Base-by-base conservation (phyloP, 2,888 invertebrate species). In the Melikaiella ostensackeni region DNA sequence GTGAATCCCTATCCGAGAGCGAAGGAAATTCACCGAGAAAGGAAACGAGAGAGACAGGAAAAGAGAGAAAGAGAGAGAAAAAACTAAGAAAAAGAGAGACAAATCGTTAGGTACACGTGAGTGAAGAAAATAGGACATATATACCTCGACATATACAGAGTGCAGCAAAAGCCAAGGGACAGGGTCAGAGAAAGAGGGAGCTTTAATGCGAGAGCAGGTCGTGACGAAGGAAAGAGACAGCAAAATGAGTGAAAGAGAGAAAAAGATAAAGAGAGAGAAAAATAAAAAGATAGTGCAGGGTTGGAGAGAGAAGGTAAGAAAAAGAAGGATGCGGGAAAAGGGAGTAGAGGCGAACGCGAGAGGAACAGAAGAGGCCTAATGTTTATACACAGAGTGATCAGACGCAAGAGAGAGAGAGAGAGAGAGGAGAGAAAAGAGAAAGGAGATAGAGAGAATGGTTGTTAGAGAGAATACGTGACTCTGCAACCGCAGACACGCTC, bases 401-500 rank as follows among this genome's bases (percentile, higher is more conserved):
- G 57, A 63, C 77, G 74, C 8, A 9, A 46, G 74, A 61, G 24
- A 74, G 63, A 66, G 74, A 74, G 77, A 64, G n/a, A 76, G 75
- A 66, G 75, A 74, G 78, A 50, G 66, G 30, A 33, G 27, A 30
- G 75, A 81, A 74, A 75, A 79, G 75, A n/a, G 66, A 80, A 78
- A 70, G 79, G 77, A 78, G 74, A 75, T 73, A 64, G 76, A 74
- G 77, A 81, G 81, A 74, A 79, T 76, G 74, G 59, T 46, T 63
- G 61, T 66, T 73, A 74, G 77, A 79, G 80, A 77, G 75, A 84
- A 81, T 84, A 88, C 87, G 87, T 86, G 88, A 87, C 86, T 86
- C 79, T 83, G 84, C 83, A 86, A 86, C 87, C 85, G 83, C 83
- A 84, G 83, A 84, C 84, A 84, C 82, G 83, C 86, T 85, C 84